Conservation (phyloP, 2,113 vertebrate genomes). For the Felis chaus region DNA sequence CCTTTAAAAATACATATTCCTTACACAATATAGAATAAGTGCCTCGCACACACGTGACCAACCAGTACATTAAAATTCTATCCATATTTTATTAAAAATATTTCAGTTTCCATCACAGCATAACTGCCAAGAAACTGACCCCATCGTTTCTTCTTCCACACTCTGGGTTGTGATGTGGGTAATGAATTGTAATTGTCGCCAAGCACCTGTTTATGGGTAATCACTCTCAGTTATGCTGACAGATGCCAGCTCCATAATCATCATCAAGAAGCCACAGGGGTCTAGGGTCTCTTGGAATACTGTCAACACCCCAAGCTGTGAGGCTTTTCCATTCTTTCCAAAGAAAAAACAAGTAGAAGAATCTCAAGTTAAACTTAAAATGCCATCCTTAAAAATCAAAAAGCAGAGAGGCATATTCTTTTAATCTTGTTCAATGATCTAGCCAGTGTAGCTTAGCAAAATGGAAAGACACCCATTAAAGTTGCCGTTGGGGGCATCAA, state of each 20-base stretch:
- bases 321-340: slow-evolving; percentile 44
- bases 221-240: background rate
- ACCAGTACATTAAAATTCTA: background rate
- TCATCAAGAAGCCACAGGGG: slow-evolving; percentile 12
- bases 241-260: background rate
- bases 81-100: slow-evolving; percentile 19
- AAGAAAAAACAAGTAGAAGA: background rate
- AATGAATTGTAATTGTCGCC: background rate
- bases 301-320: slow-evolving; percentile 26
- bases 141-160: background rate
- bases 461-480: background rate
- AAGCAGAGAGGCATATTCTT: background rate
- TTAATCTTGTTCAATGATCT: background rate
- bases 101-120: background rate
- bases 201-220: slow-evolving; percentile 20
- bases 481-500: background rate
- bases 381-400: background rate
- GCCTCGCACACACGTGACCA: background rate
- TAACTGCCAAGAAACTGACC: background rate
- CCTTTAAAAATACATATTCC: background rate
- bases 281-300: background rate
- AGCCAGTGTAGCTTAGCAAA: background rate
- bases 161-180: background rate
- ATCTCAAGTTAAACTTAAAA: slow-evolving; percentile 53
- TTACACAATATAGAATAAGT: background rate